phyloP scores from a whole-genome alignment of 2,113 vertebrate genomes.

The Scolopax mira region DNA sequence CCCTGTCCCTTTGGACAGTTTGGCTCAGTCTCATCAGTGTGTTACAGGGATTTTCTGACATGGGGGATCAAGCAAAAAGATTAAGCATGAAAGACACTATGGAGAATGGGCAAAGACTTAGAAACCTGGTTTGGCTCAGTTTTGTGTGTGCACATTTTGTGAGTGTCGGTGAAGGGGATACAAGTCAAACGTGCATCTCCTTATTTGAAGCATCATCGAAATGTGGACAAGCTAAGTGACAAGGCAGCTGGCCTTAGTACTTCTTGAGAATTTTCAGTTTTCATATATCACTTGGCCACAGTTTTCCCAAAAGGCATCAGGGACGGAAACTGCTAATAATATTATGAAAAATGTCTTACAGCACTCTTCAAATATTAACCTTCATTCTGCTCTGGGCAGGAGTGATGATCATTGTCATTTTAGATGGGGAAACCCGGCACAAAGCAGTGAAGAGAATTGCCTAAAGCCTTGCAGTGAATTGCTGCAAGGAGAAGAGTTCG shows the following conservation, averaged over 20 bases:
- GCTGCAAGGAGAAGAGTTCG: not conserved
- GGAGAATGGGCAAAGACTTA: not conserved
- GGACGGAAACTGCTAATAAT: not conserved
- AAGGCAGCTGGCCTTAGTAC: not conserved
- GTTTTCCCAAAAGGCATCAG: not conserved
- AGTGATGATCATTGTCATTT: not conserved
- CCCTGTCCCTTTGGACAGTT: not conserved
- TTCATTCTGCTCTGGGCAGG: not conserved
- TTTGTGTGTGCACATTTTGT: accelerated
- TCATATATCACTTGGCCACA: not conserved
- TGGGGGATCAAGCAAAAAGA: not conserved
- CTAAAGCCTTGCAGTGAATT: not conserved
- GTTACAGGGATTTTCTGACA: not conserved
- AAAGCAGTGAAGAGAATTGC: not conserved
- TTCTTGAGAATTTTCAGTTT: not conserved
- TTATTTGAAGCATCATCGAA: not conserved
- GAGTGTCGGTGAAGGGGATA: not conserved
- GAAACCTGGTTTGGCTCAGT: not conserved
- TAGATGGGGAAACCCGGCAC: not conserved
- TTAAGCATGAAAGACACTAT: not conserved
- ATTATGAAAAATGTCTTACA: not conserved
- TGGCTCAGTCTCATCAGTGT: not conserved
- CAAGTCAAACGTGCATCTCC: not conserved
- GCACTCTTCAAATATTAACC: not conserved
- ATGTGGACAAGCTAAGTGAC: not conserved